These are phyloP conservation scores for Penelope pileata DNA, from an alignment of 2,113 vertebrate genomes.

Conservation along the genomic window DNA sequence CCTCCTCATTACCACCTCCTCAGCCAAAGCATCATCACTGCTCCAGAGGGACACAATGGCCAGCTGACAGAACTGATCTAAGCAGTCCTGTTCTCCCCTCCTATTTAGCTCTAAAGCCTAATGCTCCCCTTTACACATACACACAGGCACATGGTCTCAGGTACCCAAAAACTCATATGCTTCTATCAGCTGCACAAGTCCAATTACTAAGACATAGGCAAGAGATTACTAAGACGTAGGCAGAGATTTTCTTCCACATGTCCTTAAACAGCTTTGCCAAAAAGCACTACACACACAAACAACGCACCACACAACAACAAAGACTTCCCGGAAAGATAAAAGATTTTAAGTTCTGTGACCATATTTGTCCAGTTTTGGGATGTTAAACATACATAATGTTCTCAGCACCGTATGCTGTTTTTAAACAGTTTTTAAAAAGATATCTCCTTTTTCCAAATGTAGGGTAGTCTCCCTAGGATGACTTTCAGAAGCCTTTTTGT, in stretches of 20 bases:
- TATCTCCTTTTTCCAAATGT: not conserved
- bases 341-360: not conserved
- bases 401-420: not conserved
- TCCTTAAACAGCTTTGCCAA: not conserved
- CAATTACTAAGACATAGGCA: not conserved
- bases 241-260: not conserved
- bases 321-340: not conserved
- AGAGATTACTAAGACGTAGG: too few relatives aligned
- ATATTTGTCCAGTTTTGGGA: not conserved
- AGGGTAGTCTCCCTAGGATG: not conserved
- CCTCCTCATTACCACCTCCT: not conserved
- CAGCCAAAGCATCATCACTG: not conserved
- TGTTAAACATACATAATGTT: not conserved
- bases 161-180: not conserved
- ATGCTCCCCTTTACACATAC: fast-evolving
- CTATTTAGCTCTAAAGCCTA: not conserved
- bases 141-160: fast-evolving
- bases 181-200: not conserved
- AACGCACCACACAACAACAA: not conserved
- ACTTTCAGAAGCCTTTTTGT: not conserved
- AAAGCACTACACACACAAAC: not conserved
- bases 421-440: not conserved
- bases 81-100: too few relatives aligned
- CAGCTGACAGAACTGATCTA: not conserved
- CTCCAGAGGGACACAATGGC: not conserved